phyloP scores from a whole-genome alignment of 2,113 vertebrate genomes.

The Microcebus ravelobensis region DNA sequence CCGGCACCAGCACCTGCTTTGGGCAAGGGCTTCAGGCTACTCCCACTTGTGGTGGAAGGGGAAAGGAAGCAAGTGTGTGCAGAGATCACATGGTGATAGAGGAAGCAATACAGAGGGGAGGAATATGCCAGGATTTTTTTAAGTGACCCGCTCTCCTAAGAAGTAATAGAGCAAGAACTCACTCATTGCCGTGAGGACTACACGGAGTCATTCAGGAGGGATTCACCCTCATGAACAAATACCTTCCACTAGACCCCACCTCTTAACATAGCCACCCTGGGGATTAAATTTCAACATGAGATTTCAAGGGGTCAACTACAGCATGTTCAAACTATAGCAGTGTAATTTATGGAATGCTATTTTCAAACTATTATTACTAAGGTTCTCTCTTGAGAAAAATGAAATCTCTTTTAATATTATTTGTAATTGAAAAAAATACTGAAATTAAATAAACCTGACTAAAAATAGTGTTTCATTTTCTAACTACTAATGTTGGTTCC shows the following conservation, averaged over 20 bases:
- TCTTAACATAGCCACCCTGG: neutral
- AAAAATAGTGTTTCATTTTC: neutral
- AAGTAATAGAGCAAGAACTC: neutral
- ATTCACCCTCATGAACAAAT: neutral
- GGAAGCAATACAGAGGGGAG: neutral
- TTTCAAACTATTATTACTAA: neutral
- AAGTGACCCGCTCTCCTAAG: neutral
- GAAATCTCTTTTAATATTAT: neutral
- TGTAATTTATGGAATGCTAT: neutral
- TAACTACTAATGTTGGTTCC: neutral
- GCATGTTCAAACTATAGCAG: neutral
- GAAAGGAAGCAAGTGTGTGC: neutral
- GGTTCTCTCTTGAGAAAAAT: neutral
- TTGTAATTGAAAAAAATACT: neutral
- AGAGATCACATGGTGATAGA: neutral
- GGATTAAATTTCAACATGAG: neutral
- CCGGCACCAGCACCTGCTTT: neutral
- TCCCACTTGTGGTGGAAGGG: neutral
- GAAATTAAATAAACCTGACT: neutral
- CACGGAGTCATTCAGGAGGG: neutral
- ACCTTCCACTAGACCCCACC: neutral
- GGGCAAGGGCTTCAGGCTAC: neutral
- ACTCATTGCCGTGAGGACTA: neutral
- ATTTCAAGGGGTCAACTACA: neutral
- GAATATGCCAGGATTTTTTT: neutral